Base-by-base conservation (phyloP, 1,140 invertebrate genomes). In the Cataglyphis hispanica region DNA sequence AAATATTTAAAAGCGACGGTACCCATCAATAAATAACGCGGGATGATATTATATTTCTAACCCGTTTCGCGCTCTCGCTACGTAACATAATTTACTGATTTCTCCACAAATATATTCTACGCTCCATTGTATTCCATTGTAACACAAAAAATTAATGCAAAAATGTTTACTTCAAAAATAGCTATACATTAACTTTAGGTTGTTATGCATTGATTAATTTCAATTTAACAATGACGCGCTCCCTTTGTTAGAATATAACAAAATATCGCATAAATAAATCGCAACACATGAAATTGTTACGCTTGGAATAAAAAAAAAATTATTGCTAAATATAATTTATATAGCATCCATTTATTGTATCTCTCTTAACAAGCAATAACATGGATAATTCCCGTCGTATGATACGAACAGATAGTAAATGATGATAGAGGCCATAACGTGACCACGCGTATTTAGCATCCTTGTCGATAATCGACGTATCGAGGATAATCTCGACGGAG, bases 401-500 rank as follows among this genome's bases (percentile, higher is more conserved):
- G 85, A 88, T 69, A 69, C 53, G 25, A 40, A 74, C 84, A 43
- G 64, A 53, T 88, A 11, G 60, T 61, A 88, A 88, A 88, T 50
- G 25, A 13, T 22, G 70, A 85, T 50, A 27, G 37, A 27, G 37
- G 8, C 86, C 11, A n/a, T 60, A 85, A 61, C 58, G 74, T 64
- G 74, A 66, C 19, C 43, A 56, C 64, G 25, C 40, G 64, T 64
- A 87, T 87, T 91, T 89, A 90, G 63, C 90, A 89, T 92, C 90
- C 90, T 92, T 89, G 89, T 88, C 88, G 87, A 92, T 92, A 92
- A 91, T 92, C 84, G 61, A 60, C 58, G 66, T 16, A 84, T 77
- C 25, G 69, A 46, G 84, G 74, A 91, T 92, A 89, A 92, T 92
- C 90, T 69, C 75, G 67, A 53, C 58, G 70, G 50, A 72, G 67